These are phyloP conservation scores for Odocoileus hemionus DNA, from an alignment of 2,113 vertebrate species.

Conservation along the genomic window DNA sequence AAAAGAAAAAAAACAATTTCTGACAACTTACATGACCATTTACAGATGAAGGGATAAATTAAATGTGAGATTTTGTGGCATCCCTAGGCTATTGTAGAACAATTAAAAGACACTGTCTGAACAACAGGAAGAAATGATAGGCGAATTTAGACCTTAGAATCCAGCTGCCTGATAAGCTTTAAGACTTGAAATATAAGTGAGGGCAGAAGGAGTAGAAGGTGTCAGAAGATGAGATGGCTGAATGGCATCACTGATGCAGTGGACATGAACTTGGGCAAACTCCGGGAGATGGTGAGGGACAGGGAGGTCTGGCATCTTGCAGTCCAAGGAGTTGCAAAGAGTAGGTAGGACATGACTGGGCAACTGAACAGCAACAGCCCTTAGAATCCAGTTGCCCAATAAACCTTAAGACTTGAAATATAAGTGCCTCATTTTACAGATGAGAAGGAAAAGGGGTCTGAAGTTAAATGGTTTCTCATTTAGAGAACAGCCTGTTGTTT, in stretches of 20 bases:
- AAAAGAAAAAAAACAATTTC: neutral
- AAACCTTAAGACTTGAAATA: neutral
- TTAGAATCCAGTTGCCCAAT: neutral
- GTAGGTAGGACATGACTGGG: neutral
- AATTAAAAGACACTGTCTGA: neutral
- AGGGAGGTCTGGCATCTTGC: neutral
- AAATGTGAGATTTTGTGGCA: neutral
- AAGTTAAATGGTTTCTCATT: neutral
- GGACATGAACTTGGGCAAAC: neutral
- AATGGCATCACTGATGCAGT: neutral
- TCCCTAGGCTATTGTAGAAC: neutral
- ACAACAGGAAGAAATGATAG: neutral
- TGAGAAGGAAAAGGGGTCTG: neutral
- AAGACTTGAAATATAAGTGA: neutral
- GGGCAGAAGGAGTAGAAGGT: neutral
- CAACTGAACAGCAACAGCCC: neutral
- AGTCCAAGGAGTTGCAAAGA: neutral
- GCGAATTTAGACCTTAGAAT: neutral
- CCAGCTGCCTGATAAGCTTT: neutral
- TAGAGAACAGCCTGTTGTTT: neutral
- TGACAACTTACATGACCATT: neutral
- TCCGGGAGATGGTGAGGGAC: neutral
- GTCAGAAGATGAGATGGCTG: neutral
- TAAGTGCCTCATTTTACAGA: neutral
- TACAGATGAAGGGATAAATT: neutral